Evolutionary conservation across 2,113 vertebrate species (phyloP).

Genomic region (Tympanuchus pallidicinctus): DNA sequence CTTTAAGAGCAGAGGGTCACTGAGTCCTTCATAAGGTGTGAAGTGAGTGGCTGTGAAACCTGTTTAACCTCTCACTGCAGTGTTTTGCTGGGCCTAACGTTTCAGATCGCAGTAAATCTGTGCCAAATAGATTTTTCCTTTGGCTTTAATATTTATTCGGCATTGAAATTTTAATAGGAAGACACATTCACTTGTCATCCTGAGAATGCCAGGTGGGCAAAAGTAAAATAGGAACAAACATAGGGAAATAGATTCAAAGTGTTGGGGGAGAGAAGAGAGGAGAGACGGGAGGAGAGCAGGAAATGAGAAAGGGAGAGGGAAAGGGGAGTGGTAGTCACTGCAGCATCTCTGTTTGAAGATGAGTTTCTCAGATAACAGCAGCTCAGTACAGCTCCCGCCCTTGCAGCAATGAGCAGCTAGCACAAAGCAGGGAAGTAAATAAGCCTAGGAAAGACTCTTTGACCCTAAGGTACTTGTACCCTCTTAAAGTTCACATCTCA

Average conservation of each 20-base stretch:
- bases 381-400: background rate
- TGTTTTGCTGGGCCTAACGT: background rate
- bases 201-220: background rate
- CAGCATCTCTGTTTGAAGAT: slow-evolving; percentile 10
- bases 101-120: background rate
- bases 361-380: slow-evolving; percentile 25
- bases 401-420: background rate
- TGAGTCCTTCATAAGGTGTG: background rate
- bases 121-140: background rate
- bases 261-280: background rate
- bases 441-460: slow-evolving; percentile 1
- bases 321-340: background rate
- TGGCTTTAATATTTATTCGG: slow-evolving; percentile 49
- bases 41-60: slow-evolving; percentile 1
- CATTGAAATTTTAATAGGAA: slow-evolving; percentile 47
- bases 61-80: background rate
- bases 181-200: background rate
- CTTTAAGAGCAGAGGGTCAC: background rate
- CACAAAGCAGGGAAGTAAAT: background rate
- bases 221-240: background rate
- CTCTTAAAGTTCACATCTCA: background rate
- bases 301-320: background rate
- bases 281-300: background rate
- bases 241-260: background rate
- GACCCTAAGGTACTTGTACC: background rate